A percentile compares a stretch with the other conserved stretches of the same genome.
Conservation (phyloP, 2,797 vertebrate genomes). For the Babyrousa celebensis region DNA sequence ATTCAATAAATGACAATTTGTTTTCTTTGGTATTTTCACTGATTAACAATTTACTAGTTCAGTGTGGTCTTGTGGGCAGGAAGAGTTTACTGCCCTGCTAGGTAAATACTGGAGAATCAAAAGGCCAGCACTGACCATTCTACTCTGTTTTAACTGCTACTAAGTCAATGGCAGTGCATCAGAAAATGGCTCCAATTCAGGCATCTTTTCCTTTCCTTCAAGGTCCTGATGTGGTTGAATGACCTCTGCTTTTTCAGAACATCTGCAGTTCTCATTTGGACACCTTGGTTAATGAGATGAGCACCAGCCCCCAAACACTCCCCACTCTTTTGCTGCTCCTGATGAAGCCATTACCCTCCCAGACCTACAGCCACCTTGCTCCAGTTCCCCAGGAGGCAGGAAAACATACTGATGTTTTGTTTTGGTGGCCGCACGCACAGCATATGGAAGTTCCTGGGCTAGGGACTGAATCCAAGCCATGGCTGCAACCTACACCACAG, state of each 20-base stretch:
- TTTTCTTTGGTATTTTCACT: slow-evolving; percentile 26
- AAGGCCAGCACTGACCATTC: neutral
- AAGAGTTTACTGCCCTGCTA: neutral
- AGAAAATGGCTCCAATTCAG: neutral
- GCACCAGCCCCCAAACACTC: neutral
- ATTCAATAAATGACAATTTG: neutral
- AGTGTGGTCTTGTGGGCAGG: neutral
- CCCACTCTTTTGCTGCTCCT: neutral
- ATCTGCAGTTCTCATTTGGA: neutral
- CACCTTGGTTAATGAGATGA: neutral
- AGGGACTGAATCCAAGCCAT: too few species aligned
- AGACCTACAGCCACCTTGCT: neutral
- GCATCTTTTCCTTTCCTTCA: neutral
- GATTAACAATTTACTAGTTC: neutral
- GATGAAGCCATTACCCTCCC: neutral
- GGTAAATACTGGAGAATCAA: neutral
- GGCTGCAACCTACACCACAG: too few species aligned
- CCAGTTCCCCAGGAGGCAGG: neutral
- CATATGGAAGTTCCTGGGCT: too few species aligned
- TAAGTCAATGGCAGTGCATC: neutral
- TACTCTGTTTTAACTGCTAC: neutral
- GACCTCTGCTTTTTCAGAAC: neutral
- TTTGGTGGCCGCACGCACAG: too few species aligned
- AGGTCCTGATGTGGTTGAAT: neutral
- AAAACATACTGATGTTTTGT: neutral